These are phyloP conservation scores for Thunnus maccoyii DNA, from an alignment of 2,113 vertebrate species.

Conservation along the genomic window DNA sequence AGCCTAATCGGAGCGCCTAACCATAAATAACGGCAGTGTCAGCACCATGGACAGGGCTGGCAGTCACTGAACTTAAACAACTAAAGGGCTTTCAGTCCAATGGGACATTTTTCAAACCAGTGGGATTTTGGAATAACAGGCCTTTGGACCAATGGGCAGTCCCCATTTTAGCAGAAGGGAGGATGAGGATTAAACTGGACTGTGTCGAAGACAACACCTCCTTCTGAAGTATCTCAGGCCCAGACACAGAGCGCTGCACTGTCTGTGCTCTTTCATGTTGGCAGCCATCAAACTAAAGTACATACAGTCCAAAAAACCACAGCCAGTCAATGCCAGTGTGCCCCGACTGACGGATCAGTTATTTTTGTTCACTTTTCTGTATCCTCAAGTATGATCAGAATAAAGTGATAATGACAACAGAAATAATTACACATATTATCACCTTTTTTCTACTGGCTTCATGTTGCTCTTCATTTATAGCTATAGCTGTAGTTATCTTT, in stretches of 20 bases:
- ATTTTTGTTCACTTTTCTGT: neutral
- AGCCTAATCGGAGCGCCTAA: too few relatives aligned
- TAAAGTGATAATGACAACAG: constrained; percentile 12
- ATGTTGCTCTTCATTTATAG: neutral
- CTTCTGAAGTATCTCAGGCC: constrained; percentile 9
- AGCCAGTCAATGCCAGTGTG: neutral
- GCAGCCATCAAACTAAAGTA: neutral
- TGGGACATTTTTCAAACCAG: too few relatives aligned
- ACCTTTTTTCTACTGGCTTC: neutral
- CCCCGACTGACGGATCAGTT: neutral
- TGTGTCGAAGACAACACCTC: constrained; percentile 5
- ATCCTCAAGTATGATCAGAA: neutral
- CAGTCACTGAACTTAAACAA: too few relatives aligned
- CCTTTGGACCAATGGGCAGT: neutral
- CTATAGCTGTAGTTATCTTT: neutral
- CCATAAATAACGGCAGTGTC: too few relatives aligned
- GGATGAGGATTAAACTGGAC: constrained; percentile 7
- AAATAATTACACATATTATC: neutral
- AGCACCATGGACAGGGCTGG: too few relatives aligned
- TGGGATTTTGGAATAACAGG: too few relatives aligned
- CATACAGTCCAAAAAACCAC: neutral
- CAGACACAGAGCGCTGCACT: neutral
- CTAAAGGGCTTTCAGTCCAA: too few relatives aligned
- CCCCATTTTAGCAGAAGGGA: neutral
- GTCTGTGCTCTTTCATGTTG: neutral